Conservation (phyloP, 2,888 invertebrate species). For the Nemurella pictetii region DNA sequence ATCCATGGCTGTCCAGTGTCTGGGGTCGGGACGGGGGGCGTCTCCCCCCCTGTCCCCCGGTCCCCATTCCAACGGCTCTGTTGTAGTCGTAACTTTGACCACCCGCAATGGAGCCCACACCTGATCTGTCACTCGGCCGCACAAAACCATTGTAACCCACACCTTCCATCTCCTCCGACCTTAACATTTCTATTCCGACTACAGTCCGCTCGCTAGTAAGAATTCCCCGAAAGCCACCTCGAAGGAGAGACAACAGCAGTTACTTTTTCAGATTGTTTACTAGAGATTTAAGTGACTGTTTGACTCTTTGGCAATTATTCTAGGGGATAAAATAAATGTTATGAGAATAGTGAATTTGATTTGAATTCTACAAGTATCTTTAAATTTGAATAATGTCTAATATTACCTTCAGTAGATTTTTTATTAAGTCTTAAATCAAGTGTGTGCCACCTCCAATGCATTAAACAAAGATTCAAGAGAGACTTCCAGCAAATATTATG, state of each 20-base stretch:
- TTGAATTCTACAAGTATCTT: background rate
- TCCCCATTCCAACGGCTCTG: background rate
- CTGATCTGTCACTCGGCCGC: slow-evolving; percentile 18
- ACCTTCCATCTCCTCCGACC: slow-evolving; percentile 4
- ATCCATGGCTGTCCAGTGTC: no score
- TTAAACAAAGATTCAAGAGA: background rate
- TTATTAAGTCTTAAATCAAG: background rate
- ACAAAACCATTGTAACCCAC: slow-evolving; percentile 14
- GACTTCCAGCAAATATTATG: background rate
- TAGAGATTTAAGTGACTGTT: background rate
- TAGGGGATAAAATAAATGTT: no score
- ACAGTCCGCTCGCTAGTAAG: background rate
- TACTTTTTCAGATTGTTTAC: background rate
- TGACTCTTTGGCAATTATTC: no score
- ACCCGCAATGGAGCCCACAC: slow-evolving; percentile 27
- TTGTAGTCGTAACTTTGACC: slow-evolving; percentile 16
- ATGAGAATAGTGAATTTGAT: background rate
- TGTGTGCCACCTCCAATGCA: background rate
- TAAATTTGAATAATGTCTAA: background rate
- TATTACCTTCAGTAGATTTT: background rate
- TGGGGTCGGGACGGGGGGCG: background rate
- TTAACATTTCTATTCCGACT: slow-evolving; percentile 14
- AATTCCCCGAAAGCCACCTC: background rate
- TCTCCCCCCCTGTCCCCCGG: background rate
- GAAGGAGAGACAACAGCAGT: background rate